Percentiles rank a stretch among this genome's conserved stretches.
Conservation (phyloP, 2,888 invertebrate species). For the Leptarthrus brevirostris region DNA sequence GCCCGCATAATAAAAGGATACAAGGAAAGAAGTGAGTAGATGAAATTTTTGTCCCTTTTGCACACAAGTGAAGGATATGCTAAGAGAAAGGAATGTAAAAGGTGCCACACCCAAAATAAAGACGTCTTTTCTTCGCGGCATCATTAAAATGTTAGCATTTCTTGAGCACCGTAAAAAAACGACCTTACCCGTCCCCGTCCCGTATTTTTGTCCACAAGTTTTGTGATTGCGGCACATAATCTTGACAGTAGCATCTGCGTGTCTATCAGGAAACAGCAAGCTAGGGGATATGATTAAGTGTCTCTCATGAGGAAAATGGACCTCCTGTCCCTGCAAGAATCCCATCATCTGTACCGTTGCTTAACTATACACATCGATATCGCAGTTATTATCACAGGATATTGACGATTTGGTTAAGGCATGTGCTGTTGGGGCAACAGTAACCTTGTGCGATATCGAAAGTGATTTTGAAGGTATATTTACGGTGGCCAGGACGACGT, state of each 20-base stretch:
- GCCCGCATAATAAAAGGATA: slow-evolving; percentile 30
- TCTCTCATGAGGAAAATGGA: background rate
- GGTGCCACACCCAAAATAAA: slow-evolving; percentile 45
- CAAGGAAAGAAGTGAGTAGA: slow-evolving; percentile 38
- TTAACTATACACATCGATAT: slow-evolving; percentile 2
- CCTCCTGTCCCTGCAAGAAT: background rate
- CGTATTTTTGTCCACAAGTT: too few relatives aligned
- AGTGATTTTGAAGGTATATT: slow-evolving; percentile 46
- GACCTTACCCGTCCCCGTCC: too few relatives aligned
- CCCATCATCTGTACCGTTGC: background rate
- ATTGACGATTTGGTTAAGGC: slow-evolving; percentile 18
- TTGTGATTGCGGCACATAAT: too few relatives aligned
- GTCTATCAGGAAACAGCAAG: background rate
- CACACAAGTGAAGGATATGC: background rate
- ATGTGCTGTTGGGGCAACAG: slow-evolving; percentile 7
- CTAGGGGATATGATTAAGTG: background rate
- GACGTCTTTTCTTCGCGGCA: slow-evolving; percentile 19
- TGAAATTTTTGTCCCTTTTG: background rate
- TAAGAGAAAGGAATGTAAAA: slow-evolving; percentile 20
- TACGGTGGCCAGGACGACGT: background rate
- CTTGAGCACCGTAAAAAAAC: too few relatives aligned
- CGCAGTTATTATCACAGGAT: slow-evolving; percentile 2
- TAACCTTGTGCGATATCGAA: slow-evolving; percentile 54
- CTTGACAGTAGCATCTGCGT: too few relatives aligned
- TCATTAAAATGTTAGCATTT: background rate